Percentiles rank a stretch among this genome's conserved stretches.
These are phyloP conservation scores for Epizoanthus scotinus DNA, from an alignment of 92 coral and sea anemone species.

Conservation along the genomic window DNA sequence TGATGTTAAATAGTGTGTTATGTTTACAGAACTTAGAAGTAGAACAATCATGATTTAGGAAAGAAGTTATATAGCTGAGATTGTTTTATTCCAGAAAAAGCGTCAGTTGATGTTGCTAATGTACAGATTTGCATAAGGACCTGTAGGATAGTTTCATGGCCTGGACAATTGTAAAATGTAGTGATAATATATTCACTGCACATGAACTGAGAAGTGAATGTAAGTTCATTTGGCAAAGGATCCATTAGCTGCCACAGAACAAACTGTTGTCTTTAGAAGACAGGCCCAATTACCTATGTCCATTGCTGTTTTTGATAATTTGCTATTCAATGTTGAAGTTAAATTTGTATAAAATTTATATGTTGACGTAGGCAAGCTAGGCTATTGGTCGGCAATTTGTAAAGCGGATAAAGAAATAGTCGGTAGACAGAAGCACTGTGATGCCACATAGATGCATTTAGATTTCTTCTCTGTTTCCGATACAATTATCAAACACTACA, in stretches of 20 bases:
- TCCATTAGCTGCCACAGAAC: constrained; percentile 31
- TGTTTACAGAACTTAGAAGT: constrained; percentile 26
- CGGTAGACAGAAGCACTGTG: not conserved
- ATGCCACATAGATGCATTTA: constrained; percentile 5
- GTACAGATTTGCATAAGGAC: not conserved
- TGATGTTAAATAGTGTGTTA: constrained; percentile 22
- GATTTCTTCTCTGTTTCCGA: not conserved
- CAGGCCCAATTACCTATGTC: constrained; percentile 42
- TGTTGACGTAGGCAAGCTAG: constrained; percentile 25
- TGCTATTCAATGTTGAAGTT: constrained; percentile 42
- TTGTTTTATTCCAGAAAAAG: not conserved
- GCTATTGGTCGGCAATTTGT: constrained; percentile 24
- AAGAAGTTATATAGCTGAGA: not conserved
- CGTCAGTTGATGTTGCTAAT: not conserved
- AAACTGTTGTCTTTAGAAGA: constrained; percentile 38
- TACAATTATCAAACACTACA: constrained; percentile 23
- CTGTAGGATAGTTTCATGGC: not conserved
- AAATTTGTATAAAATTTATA: constrained; percentile 37
- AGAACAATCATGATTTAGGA: not conserved
- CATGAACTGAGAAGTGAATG: constrained; percentile 25
- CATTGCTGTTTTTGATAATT: constrained; percentile 34
- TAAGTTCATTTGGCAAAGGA: constrained; percentile 44
- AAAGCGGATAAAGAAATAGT: constrained; percentile 18
- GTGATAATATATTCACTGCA: constrained; percentile 20
- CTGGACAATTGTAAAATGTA: not conserved